phyloP scores from a whole-genome alignment of 2,113 vertebrate species.

The Zosterops pallidus region DNA sequence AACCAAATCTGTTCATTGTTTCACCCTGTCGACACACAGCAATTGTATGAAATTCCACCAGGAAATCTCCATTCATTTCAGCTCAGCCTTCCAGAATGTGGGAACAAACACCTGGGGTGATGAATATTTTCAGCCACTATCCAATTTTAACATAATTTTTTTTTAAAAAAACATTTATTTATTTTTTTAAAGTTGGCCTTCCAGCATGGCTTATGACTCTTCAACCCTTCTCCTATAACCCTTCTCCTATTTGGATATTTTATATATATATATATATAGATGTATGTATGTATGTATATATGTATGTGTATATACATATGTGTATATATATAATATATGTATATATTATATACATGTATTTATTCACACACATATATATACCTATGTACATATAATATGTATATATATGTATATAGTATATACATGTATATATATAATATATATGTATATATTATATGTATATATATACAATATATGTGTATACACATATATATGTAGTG shows the following conservation, averaged over 20 bases:
- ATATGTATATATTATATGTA: no score
- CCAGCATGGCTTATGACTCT: background rate
- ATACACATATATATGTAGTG: no score
- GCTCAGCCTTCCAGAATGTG: background rate
- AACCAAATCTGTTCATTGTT: background rate
- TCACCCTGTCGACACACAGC: background rate
- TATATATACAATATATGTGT: no score
- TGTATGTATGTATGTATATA: rapidly evolving
- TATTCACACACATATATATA: no score
- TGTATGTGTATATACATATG: rapidly evolving
- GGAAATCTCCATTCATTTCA: background rate
- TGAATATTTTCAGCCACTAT: background rate
- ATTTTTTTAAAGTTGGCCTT: background rate
- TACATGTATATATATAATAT: rapidly evolving
- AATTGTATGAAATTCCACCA: background rate
- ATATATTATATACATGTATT: no score
- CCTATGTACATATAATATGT: no score
- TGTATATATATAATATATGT: no score
- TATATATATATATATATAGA: background rate
- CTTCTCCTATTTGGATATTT: background rate
- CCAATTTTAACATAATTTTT: background rate
- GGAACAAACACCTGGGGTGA: background rate
- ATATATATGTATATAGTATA: background rate
- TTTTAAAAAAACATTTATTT: no score
- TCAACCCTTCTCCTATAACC: background rate